Evolutionary conservation across 2,113 vertebrate genomes (phyloP).

Genomic region (Python bivittatus): DNA sequence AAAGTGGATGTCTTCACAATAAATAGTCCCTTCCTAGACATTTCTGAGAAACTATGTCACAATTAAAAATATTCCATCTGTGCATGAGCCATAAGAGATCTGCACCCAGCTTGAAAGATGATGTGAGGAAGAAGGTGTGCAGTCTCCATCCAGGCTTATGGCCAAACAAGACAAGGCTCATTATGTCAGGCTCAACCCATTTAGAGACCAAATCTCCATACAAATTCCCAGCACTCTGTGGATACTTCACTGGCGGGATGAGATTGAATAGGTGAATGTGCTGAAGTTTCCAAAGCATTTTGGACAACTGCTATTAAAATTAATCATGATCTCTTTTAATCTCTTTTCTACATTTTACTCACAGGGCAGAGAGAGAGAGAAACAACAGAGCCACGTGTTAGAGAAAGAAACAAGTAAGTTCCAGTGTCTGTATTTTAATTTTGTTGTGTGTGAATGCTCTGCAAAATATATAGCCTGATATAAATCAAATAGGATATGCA

Average conservation of each 20-base stretch:
- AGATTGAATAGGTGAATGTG: not conserved
- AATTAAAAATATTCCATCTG: not conserved
- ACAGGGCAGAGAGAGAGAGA: not conserved
- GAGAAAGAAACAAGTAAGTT: constrained; percentile 1
- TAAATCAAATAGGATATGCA: constrained; percentile 22
- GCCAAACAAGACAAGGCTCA: not conserved
- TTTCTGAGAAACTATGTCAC: not conserved
- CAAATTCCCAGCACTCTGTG: not conserved
- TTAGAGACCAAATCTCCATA: not conserved
- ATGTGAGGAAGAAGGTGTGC: not conserved
- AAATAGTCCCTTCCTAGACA: not conserved
- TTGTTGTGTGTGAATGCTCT: not conserved
- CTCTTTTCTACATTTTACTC: not conserved
- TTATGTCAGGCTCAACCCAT: not conserved
- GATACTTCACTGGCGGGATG: not conserved
- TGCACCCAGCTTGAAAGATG: not conserved
- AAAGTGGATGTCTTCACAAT: not conserved
- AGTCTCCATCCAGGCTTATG: not conserved
- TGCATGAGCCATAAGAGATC: not conserved
- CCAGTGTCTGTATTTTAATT: not conserved
- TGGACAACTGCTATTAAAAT: not conserved
- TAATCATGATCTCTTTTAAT: not conserved
- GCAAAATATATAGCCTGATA: not conserved
- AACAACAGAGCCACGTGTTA: not conserved
- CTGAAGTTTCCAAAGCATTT: not conserved